Evolutionary conservation across 2,797 vertebrate genomes (phyloP).

Genomic region (Takifugu rubripes): DNA sequence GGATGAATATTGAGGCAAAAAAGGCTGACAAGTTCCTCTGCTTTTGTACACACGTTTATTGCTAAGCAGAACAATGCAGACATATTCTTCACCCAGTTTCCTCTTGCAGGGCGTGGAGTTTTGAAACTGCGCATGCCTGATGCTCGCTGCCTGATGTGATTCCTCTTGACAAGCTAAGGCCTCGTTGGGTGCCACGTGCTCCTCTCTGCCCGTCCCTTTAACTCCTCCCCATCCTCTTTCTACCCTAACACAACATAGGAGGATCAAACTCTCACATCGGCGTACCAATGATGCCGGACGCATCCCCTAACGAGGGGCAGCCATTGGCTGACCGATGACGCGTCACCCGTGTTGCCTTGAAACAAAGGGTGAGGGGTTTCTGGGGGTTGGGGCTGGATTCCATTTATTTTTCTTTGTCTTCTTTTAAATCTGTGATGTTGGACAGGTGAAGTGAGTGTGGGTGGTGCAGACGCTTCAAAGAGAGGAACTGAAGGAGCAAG

Average conservation of each 20-base stretch:
- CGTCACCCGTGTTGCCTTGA: constrained; percentile 56
- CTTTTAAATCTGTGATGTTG: not conserved
- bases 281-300: constrained; percentile 28
- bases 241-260: constrained; percentile 50
- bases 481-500: not conserved
- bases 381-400: constrained; percentile 24
- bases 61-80: too few relatives aligned
- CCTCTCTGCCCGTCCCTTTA: constrained; percentile 15
- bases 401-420: constrained; percentile 1
- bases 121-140: constrained; percentile 31
- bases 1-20: too few relatives aligned
- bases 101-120: constrained; percentile 10
- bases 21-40: too few relatives aligned
- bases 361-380: constrained; percentile 42
- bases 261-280: constrained; percentile 32
- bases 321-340: constrained; percentile 62
- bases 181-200: constrained; percentile 60
- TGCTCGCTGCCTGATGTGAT: constrained; percentile 67
- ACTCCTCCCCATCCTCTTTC: constrained; percentile 32
- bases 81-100: constrained; percentile 11
- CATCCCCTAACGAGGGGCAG: constrained; percentile 26
- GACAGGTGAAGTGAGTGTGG: too few relatives aligned
- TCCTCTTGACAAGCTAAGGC: constrained; percentile 57
- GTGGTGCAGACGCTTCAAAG: not conserved
- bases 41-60: too few relatives aligned